Conservation (phyloP, 2,888 invertebrate species). For the Uropetala carovei region DNA sequence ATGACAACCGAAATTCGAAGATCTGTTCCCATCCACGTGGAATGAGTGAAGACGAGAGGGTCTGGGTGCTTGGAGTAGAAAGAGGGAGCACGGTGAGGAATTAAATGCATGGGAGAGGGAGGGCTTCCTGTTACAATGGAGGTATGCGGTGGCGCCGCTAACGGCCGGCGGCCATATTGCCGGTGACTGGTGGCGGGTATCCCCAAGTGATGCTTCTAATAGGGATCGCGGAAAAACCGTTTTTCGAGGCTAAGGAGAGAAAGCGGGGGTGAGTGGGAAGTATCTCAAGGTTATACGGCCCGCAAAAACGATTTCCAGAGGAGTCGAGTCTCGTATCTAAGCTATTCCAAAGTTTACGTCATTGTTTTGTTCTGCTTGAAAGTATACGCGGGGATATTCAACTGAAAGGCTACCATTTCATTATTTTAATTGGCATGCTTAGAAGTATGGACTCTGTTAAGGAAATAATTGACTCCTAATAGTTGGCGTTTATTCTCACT, state of each 20-base stretch:
- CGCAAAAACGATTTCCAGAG: conserved; percentile 54
- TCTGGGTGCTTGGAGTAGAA: neutral
- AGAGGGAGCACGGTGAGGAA: neutral
- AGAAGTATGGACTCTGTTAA: no score
- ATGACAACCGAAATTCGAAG: neutral
- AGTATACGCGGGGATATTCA: neutral
- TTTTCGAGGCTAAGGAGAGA: conserved; percentile 51
- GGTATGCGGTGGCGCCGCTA: neutral
- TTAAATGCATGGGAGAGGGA: neutral
- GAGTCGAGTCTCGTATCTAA: neutral
- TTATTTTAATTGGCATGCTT: no score
- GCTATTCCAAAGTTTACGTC: no score
- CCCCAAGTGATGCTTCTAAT: neutral
- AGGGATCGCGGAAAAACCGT: conserved; percentile 43
- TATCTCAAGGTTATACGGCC: conserved; percentile 58
- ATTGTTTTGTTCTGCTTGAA: neutral
- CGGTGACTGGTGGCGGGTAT: conserved; percentile 44
- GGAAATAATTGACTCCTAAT: no score
- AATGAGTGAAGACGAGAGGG: neutral
- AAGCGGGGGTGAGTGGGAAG: conserved; percentile 32
- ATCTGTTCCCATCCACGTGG: neutral
- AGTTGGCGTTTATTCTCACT: no score
- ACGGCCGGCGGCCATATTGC: neutral
- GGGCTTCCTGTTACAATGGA: neutral
- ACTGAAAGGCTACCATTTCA: neutral